Percentiles rank a stretch among this genome's conserved stretches.
phyloP scores from a whole-genome alignment of 2,888 invertebrate genomes.

The Oscheius onirici region DNA sequence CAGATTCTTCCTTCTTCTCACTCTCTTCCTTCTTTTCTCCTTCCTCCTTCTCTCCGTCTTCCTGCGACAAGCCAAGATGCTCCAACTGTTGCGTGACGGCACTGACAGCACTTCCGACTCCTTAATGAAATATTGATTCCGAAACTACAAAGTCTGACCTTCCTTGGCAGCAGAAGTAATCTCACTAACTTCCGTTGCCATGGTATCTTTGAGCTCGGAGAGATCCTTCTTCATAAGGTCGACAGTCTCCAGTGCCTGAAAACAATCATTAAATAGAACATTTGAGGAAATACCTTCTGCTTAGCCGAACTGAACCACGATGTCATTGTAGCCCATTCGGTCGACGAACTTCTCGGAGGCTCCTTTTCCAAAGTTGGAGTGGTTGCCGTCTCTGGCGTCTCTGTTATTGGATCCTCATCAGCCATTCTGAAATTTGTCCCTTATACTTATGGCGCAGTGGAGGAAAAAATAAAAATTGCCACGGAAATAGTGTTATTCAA shows the following conservation, averaged over 20 bases:
- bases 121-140: constrained; percentile 10
- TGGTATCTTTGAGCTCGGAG: constrained; percentile 66
- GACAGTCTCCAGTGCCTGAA: constrained; percentile 67
- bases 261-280: background rate
- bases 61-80: constrained; percentile 42
- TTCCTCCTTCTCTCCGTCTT: constrained; percentile 26
- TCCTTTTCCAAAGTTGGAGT: constrained; percentile 6
- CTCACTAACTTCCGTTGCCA: constrained; percentile 61
- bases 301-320: constrained; percentile 63
- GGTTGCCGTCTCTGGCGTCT: background rate
- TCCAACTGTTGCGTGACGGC: constrained; percentile 66
- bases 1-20: background rate
- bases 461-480: background rate
- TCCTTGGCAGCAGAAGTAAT: constrained; percentile 56
- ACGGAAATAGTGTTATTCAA: background rate
- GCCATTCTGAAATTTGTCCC: background rate
- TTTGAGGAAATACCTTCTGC: constrained; percentile 53
- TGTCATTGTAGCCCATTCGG: constrained; percentile 29
- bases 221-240: constrained; percentile 70
- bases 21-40: background rate
- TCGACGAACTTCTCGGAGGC: constrained; percentile 2
- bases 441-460: too few species aligned
- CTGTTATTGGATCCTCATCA: constrained; percentile 9
- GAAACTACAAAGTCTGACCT: constrained; percentile 26
- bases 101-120: constrained; percentile 46